phyloP scores from a whole-genome alignment of 2,113 vertebrate genomes.

The Harpagus bidentatus region DNA sequence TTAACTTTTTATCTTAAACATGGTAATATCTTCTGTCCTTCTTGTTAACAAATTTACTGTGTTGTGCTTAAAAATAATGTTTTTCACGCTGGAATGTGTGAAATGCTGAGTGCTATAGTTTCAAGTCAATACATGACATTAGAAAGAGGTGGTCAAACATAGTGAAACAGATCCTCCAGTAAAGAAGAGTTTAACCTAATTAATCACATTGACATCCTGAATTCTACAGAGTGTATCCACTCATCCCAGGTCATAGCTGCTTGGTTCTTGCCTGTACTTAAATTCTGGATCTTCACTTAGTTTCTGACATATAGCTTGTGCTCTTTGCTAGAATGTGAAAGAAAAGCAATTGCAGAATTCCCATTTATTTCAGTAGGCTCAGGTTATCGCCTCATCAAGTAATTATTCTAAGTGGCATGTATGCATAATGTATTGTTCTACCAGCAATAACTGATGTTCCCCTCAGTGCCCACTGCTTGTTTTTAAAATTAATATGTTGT shows the following conservation, averaged over 20 bases:
- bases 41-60: background rate
- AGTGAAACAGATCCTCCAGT: background rate
- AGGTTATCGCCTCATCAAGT: background rate
- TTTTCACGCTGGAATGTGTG: background rate
- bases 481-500: background rate
- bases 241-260: background rate
- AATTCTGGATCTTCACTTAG: background rate
- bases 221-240: background rate
- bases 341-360: background rate
- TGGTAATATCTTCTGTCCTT: background rate
- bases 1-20: background rate
- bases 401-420: background rate
- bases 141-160: background rate
- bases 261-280: background rate
- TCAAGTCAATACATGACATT: background rate
- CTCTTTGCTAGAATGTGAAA: background rate
- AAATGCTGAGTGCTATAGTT: background rate
- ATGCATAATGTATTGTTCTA: background rate
- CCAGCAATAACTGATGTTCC: background rate
- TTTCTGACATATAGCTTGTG: background rate
- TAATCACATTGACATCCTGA: background rate
- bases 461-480: background rate
- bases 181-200: background rate
- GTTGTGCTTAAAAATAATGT: background rate
- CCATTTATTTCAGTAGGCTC: background rate